These are phyloP conservation scores for Phengaris alcon DNA, from an alignment of 2,888 invertebrate species.

Conservation along the genomic window DNA sequence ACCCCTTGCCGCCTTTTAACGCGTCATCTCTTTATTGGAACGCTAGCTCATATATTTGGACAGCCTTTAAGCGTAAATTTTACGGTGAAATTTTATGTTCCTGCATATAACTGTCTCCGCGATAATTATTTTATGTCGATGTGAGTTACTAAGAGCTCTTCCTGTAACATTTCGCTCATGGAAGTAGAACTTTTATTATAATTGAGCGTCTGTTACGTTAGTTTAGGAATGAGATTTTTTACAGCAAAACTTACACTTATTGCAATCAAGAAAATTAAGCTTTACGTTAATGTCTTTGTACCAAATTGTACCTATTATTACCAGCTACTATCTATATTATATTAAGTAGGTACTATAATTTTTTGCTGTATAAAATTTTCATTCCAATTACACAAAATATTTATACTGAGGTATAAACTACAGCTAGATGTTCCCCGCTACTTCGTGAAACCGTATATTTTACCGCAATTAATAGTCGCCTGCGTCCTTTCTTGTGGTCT, in stretches of 20 bases:
- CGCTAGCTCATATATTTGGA: not conserved
- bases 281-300: too few relatives aligned
- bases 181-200: not conserved
- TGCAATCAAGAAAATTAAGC: too few relatives aligned
- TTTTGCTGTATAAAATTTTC: too few relatives aligned
- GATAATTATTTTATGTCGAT: not conserved
- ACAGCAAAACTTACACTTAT: not conserved
- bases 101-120: slow-evolving; percentile 13
- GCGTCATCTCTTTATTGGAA: slow-evolving; percentile 28
- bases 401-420: too few relatives aligned
- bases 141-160: not conserved
- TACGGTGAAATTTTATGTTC: slow-evolving; percentile 6
- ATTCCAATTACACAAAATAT: too few relatives aligned
- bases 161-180: not conserved
- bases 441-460: too few relatives aligned
- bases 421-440: too few relatives aligned
- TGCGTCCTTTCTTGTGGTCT: too few relatives aligned
- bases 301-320: too few relatives aligned
- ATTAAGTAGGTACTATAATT: too few relatives aligned
- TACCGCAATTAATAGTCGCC: too few relatives aligned
- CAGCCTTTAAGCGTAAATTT: slow-evolving; percentile 2
- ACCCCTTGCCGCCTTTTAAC: slow-evolving; percentile 34
- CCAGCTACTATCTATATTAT: too few relatives aligned
- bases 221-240: not conserved
- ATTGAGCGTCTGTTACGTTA: not conserved